Base-by-base conservation (phyloP, 2,113 vertebrate genomes). In the Lepisosteus oculatus region DNA sequence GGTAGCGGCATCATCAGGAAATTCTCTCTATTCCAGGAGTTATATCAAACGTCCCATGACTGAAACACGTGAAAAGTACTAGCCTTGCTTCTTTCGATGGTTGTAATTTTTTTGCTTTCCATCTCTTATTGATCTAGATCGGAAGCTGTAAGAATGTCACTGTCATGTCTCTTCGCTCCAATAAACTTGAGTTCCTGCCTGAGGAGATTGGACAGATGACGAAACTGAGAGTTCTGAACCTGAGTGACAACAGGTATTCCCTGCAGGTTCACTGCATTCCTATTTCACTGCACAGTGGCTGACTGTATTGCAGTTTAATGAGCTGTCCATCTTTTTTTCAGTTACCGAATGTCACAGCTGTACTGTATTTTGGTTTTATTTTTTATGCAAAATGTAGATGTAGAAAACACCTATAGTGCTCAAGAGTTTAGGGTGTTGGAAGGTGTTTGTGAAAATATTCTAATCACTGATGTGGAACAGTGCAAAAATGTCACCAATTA, bases 201-300 rank as follows among this genome's bases (percentile, higher is more conserved):
- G 96, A 99, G 76, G 97, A 99, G 79, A 99, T 99, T 54, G 97
- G 97, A 75, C 97, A 99, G 86, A 99, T 99, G 97, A 97, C 96
- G 85, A 98, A 98, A 85, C 88, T 99, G 74, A 89, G 96, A 76
- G 97, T 99, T 73, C 88, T 99, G 73, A 99, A 99, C 81, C 86
- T 99, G 45, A 99, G 97, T 59, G 97, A 99, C 77, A 99, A 99
- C 93, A 97, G 97, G 96, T 98, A 95, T 41, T 74, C 17, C 43
- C 54, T 72, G 42, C 14, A 14, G 67, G 1, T 42, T 54, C 47
- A 12, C 8, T 8, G 8, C 0, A 15, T 9, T 4, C 44, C 12
- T 45, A 9, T 43, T 47, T 14, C 13, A 59, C 56, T 59, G 56
- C 8, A 59, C 7, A 13, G 29, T 29, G 29, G 29, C 2, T 29